Conservation (phyloP, 1,140 invertebrate species). For the Augochlora pura region DNA sequence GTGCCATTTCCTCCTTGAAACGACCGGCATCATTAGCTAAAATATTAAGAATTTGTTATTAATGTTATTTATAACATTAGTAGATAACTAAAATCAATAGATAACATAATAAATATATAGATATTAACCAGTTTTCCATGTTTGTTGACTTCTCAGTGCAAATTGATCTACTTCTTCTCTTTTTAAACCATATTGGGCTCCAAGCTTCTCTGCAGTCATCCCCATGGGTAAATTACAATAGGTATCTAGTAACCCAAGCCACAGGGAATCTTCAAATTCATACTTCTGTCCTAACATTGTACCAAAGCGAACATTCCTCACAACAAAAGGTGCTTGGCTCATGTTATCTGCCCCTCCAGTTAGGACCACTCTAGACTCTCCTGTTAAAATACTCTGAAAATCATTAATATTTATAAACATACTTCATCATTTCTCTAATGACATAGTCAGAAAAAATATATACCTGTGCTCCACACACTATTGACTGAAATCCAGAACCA, state of each 20-base stretch:
- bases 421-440: constrained; percentile 3
- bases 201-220: constrained; percentile 98
- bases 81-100: too few species aligned
- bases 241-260: constrained; percentile 94
- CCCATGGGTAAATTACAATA: constrained; percentile 97
- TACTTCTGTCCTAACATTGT: constrained; percentile 89
- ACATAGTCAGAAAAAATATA: not conserved
- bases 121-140: constrained; percentile 87
- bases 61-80: too few species aligned
- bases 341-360: constrained; percentile 97
- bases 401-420: constrained; percentile 6
- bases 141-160: constrained; percentile 90
- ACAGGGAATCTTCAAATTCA: constrained; percentile 94
- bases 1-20: constrained; percentile 95
- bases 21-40: constrained; percentile 91
- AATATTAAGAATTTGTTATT: constrained; percentile 55
- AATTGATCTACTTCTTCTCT: constrained; percentile 94
- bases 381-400: constrained; percentile 90
- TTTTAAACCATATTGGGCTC: constrained; percentile 92
- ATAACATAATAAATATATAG: not conserved
- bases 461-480: constrained; percentile 94
- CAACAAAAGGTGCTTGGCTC: constrained; percentile 95
- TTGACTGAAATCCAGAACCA: constrained; percentile 97
- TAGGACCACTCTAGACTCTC: constrained; percentile 93
- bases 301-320: constrained; percentile 95